Percentiles rank a stretch among this genome's conserved stretches.
phyloP scores from a whole-genome alignment of 2,113 vertebrate species.

The Corythornis cristatus region DNA sequence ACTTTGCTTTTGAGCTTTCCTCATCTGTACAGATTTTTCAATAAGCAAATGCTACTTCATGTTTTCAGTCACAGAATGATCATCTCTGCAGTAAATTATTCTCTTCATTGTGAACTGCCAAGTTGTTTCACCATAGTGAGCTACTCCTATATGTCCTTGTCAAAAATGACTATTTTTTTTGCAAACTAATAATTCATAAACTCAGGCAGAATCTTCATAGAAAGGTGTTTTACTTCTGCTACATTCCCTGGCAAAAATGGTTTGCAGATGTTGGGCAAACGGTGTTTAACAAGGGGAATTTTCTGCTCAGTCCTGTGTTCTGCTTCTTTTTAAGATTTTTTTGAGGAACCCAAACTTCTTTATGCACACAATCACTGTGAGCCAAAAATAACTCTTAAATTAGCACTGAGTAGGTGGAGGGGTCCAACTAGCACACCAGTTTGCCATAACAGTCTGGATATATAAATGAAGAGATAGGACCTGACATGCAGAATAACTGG shows the following conservation, averaged over 20 bases:
- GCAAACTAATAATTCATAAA: background rate
- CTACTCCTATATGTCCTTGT: background rate
- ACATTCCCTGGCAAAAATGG: background rate
- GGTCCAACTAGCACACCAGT: background rate
- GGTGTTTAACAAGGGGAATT: background rate
- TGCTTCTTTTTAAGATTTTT: background rate
- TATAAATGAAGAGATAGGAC: constrained; percentile 2
- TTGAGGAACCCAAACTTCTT: background rate
- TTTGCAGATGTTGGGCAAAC: background rate
- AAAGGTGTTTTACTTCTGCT: background rate
- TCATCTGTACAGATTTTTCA: background rate
- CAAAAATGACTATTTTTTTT: background rate
- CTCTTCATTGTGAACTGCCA: background rate
- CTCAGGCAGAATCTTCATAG: background rate
- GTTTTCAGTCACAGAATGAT: background rate
- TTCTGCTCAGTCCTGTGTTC: background rate
- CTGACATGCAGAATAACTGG: background rate
- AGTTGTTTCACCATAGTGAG: background rate
- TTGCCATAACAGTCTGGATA: background rate
- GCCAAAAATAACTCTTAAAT: constrained; percentile 38
- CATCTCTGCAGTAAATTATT: background rate
- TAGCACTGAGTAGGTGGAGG: constrained; percentile 24
- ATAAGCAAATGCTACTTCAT: background rate
- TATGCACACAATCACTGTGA: background rate
- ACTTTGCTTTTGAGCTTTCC: background rate